These are phyloP conservation scores for Magallana angulata DNA, from an alignment of 1,140 invertebrate genomes.

Conservation along the genomic window DNA sequence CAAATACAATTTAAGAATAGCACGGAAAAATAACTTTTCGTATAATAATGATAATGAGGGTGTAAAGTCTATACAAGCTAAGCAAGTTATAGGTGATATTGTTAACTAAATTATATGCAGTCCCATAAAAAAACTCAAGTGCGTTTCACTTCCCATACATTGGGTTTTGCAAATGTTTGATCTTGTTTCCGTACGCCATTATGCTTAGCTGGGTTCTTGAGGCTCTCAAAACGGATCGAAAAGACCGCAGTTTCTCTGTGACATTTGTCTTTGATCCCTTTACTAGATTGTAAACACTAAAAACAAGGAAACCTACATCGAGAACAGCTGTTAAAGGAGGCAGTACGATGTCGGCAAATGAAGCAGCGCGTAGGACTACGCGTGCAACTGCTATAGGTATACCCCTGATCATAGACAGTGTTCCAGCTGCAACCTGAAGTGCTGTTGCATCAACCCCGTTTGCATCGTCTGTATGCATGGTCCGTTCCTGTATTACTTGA, in stretches of 20 bases:
- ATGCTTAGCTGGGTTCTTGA: background rate
- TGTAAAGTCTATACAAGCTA: no score
- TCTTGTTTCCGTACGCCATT: slow-evolving; percentile 3
- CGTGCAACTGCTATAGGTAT: background rate
- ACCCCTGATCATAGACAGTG: background rate
- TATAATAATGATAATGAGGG: no score
- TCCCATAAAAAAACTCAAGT: no score
- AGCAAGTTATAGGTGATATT: no score
- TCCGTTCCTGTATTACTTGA: background rate
- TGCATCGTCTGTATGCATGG: no score
- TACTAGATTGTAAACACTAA: background rate
- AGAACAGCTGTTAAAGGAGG: background rate
- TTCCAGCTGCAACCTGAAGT: background rate
- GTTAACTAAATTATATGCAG: no score
- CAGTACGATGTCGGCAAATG: background rate
- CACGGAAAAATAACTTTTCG: no score
- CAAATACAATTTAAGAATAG: no score
- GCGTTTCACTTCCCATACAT: no score
- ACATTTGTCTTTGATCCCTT: slow-evolving; percentile 15
- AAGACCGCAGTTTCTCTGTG: background rate
- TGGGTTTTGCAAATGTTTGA: background rate
- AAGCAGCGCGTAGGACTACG: background rate
- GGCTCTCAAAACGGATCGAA: background rate
- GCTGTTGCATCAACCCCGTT: background rate
- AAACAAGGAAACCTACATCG: background rate